Percentiles rank a stretch among this genome's conserved stretches.
Evolutionary conservation across 2,888 invertebrate genomes (phyloP).

Genomic region (Nephrotoma appendiculata): DNA sequence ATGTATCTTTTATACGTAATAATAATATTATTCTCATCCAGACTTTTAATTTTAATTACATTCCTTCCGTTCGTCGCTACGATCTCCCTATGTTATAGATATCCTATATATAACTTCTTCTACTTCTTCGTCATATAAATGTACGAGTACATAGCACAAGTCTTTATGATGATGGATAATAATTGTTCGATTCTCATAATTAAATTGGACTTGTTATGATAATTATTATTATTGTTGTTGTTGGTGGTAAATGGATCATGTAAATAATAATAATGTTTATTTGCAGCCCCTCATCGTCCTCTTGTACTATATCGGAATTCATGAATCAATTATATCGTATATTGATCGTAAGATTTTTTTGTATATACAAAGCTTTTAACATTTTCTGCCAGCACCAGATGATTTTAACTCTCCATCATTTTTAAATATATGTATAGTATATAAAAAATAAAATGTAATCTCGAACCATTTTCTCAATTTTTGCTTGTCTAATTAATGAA

Average conservation of each 20-base stretch:
- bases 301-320: no score
- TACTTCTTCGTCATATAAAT: no score
- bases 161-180: neutral
- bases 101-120: neutral
- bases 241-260: no score
- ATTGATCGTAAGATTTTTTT: neutral
- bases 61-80: neutral
- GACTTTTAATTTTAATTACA: neutral
- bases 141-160: no score
- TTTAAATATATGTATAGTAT: neutral
- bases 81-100: neutral
- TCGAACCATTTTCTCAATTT: neutral
- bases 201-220: neutral
- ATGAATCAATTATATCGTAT: neutral
- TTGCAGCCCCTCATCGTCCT: no score
- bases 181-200: neutral
- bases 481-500: neutral
- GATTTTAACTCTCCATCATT: neutral
- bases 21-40: neutral
- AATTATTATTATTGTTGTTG: neutral
- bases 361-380: neutral
- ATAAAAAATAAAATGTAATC: neutral
- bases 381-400: neutral
- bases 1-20: neutral
- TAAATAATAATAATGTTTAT: no score